Evolutionary conservation across 2,888 invertebrate species (phyloP).

Genomic region (Crematogaster levior): DNA sequence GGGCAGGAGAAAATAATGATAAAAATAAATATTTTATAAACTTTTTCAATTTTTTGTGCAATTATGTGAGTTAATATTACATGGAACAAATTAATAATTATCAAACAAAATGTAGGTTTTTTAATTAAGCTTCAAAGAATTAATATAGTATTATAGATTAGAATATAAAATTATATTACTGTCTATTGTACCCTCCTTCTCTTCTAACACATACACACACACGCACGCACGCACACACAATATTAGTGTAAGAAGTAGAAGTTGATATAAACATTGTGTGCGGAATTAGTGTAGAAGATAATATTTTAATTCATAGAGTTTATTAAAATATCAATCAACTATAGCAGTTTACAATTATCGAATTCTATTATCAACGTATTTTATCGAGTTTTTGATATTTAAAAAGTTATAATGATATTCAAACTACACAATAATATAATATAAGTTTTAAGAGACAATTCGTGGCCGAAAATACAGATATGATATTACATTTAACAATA

Average conservation of each 20-base stretch:
- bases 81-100: background rate
- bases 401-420: slow-evolving; percentile 52
- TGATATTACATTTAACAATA: slow-evolving; percentile 65
- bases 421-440: slow-evolving; percentile 48
- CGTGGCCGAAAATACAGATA: slow-evolving; percentile 68
- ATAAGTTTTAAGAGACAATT: slow-evolving; percentile 73
- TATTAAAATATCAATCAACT: slow-evolving; percentile 5
- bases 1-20: background rate
- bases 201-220: too few relatives aligned
- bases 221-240: too few relatives aligned
- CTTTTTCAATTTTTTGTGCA: background rate
- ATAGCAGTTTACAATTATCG: background rate
- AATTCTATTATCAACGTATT: slow-evolving; percentile 2
- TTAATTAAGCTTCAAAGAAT: background rate
- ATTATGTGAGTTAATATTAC: background rate
- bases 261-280: background rate
- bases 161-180: background rate
- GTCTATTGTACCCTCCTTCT: too few relatives aligned
- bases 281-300: background rate
- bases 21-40: background rate
- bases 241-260: too few relatives aligned
- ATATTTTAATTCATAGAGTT: background rate
- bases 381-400: slow-evolving; percentile 6
- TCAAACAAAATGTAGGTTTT: background rate
- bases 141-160: background rate